These are phyloP conservation scores for Notospermus geniculatus DNA, from an alignment of 1,140 invertebrate genomes.

Conservation along the genomic window DNA sequence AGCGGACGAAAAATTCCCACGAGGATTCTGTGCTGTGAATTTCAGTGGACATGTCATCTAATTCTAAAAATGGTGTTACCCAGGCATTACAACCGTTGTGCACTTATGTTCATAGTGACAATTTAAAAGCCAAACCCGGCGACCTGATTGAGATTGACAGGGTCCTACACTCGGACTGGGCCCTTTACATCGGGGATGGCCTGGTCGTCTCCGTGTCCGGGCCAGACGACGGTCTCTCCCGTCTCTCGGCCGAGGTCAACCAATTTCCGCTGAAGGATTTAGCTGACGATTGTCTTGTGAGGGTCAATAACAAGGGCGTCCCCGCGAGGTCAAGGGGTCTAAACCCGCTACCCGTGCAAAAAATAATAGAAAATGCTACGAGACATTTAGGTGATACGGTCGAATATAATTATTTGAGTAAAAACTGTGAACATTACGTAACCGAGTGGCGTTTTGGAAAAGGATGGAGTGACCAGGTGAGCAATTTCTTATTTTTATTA, in stretches of 20 bases:
- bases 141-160: slow-evolving; percentile 48
- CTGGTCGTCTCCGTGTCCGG: slow-evolving; percentile 38
- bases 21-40: too few species aligned
- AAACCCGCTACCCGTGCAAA: slow-evolving; percentile 27
- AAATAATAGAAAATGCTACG: slow-evolving; percentile 30
- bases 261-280: slow-evolving; percentile 26
- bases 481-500: too few species aligned
- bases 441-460: slow-evolving; percentile 45
- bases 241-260: slow-evolving; percentile 26
- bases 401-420: slow-evolving; percentile 38
- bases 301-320: slow-evolving; percentile 45
- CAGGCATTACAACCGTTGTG: neutral
- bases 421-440: slow-evolving; percentile 46
- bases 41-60: too few species aligned
- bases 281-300: slow-evolving; percentile 33
- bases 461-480: slow-evolving; percentile 48
- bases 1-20: too few species aligned
- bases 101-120: neutral
- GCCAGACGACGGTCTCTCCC: slow-evolving; percentile 24
- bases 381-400: slow-evolving; percentile 29
- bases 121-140: slow-evolving; percentile 18
- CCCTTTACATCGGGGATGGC: slow-evolving; percentile 42
- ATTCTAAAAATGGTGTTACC: too few species aligned
- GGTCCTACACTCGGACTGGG: slow-evolving; percentile 43
- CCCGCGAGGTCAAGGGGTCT: slow-evolving; percentile 35